A percentile compares a stretch with the other conserved stretches of the same genome.
Evolutionary conservation across 2,888 invertebrate genomes (phyloP).

Genomic region (Xylota segnis): DNA sequence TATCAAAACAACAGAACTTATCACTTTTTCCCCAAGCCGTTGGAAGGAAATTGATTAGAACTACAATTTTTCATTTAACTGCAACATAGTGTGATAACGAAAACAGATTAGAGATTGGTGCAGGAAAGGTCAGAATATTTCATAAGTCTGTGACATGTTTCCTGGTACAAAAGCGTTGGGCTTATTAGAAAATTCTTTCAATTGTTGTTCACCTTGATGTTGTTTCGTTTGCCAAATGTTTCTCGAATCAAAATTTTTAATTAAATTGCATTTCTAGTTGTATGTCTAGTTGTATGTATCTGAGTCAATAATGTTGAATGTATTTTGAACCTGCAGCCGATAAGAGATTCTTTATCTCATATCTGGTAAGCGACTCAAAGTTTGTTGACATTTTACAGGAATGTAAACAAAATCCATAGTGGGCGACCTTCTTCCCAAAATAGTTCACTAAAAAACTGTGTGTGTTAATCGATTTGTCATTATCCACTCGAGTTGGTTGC

Average conservation of each 20-base stretch:
- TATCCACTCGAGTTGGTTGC: neutral
- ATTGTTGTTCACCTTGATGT: neutral
- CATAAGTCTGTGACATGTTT: too few relatives aligned
- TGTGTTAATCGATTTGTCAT: neutral
- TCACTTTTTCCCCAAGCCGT: too few relatives aligned
- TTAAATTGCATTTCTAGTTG: neutral
- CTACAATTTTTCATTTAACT: too few relatives aligned
- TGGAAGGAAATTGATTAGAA: too few relatives aligned
- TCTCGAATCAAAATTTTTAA: neutral
- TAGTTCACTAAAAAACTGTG: neutral
- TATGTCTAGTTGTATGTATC: neutral
- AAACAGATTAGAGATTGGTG: too few relatives aligned
- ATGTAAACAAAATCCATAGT: neutral
- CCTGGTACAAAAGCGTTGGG: neutral
- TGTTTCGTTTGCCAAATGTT: neutral
- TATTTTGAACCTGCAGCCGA: neutral
- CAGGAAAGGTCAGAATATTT: too few relatives aligned
- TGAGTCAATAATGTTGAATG: neutral
- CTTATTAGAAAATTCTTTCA: neutral
- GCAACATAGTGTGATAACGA: too few relatives aligned
- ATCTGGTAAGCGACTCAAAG: neutral
- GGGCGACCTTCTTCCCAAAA: slow-evolving; percentile 5
- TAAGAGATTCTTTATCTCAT: neutral
- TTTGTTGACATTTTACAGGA: slow-evolving; percentile 14
- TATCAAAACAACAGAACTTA: too few relatives aligned